These are phyloP conservation scores for Holacanthella duospinosa DNA, from an alignment of 2,888 invertebrate species.

Conservation along the genomic window DNA sequence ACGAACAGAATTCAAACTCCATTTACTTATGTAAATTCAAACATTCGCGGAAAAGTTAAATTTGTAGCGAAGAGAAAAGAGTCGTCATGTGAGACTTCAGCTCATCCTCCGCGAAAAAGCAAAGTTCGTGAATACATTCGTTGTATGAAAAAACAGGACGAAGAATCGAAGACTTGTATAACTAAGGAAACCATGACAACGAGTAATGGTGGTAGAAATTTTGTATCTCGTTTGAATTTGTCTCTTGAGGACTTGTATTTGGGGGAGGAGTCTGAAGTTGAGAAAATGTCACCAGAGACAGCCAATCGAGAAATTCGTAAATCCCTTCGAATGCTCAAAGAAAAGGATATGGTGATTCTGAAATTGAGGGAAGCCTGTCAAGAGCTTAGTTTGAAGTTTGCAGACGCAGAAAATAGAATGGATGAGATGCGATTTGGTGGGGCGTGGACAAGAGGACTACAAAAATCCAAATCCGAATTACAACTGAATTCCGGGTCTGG, in stretches of 20 bases:
- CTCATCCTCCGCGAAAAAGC: neutral
- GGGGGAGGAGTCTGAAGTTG: neutral
- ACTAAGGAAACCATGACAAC: neutral
- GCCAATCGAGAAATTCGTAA: constrained; percentile 13
- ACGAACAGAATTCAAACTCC: no score
- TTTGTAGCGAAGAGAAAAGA: neutral
- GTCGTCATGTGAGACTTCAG: no score
- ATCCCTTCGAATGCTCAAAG: constrained; percentile 27
- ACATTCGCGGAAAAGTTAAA: neutral
- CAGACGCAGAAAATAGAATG: constrained; percentile 32
- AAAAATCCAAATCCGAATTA: neutral
- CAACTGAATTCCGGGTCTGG: neutral
- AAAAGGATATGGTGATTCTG: constrained; percentile 31
- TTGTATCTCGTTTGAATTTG: neutral
- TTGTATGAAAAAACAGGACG: neutral
- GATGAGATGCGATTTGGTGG: constrained; percentile 29
- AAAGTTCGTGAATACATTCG: neutral
- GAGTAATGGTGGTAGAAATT: neutral
- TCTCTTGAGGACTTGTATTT: constrained; percentile 1
- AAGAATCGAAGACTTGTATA: no score
- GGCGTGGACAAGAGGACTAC: neutral
- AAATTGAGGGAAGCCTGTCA: constrained; percentile 29
- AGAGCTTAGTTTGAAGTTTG: constrained; percentile 30
- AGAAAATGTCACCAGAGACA: neutral
- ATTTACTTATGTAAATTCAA: neutral